phyloP scores from a whole-genome alignment of 2,113 vertebrate species.

The Eulemur macaco region DNA sequence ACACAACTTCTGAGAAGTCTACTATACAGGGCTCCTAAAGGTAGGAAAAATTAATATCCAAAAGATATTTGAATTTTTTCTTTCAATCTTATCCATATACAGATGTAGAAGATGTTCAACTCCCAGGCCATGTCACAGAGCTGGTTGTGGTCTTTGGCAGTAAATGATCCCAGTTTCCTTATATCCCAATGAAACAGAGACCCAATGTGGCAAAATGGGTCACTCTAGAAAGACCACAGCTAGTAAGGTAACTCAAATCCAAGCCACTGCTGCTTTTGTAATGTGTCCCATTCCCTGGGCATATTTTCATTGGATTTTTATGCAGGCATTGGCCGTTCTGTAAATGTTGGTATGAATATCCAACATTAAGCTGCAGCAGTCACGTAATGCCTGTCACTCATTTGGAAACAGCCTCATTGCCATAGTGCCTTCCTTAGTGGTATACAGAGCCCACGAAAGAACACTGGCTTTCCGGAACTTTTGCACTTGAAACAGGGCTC shows the following conservation, averaged over 20 bases:
- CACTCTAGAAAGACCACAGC: rapidly evolving
- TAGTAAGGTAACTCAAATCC: rapidly evolving
- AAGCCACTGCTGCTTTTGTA: rapidly evolving
- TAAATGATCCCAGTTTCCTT: not conserved
- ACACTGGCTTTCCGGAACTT: not conserved
- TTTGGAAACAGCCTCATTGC: not conserved
- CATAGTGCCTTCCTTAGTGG: too few relatives aligned
- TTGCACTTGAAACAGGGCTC: not conserved
- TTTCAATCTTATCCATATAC: not conserved
- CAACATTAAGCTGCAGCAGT: not conserved
- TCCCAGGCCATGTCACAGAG: not conserved
- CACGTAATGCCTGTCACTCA: not conserved
- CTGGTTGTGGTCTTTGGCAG: rapidly evolving
- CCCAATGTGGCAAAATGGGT: rapidly evolving
- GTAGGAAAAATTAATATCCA: not conserved
- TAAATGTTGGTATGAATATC: not conserved
- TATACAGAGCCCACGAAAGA: not conserved
- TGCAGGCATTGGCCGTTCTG: not conserved
- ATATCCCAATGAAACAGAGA: not conserved
- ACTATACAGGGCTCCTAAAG: not conserved
- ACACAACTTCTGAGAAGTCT: not conserved
- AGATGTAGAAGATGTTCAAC: not conserved
- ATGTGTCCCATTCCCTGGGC: rapidly evolving
- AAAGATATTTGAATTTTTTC: too few relatives aligned
- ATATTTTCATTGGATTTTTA: not conserved